Evolutionary conservation across 2,888 invertebrate genomes (phyloP).

Genomic region (Melitaea athalia): DNA sequence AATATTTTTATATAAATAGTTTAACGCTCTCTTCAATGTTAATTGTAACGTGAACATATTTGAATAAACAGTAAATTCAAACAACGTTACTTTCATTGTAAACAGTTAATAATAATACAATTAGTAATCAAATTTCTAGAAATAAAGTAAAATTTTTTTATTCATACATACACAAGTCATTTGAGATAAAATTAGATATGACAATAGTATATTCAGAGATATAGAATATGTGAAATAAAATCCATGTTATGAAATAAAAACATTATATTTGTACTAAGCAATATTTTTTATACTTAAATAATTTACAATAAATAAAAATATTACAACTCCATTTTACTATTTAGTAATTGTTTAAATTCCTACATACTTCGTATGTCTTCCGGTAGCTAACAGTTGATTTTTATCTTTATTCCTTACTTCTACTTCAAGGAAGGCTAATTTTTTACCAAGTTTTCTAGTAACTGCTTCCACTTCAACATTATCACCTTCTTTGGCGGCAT

Average conservation of each 20-base stretch:
- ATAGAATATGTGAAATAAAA: not conserved
- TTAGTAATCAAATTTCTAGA: too few species aligned
- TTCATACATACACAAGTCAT: too few species aligned
- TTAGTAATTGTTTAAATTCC: conserved; percentile 45
- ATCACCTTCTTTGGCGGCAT: conserved; percentile 89
- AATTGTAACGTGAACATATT: too few species aligned
- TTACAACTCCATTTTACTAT: not conserved
- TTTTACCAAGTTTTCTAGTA: conserved; percentile 89
- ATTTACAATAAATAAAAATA: not conserved
- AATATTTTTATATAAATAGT: too few species aligned
- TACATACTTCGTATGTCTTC: conserved; percentile 91
- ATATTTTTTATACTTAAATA: conserved; percentile 4
- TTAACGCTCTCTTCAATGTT: too few species aligned
- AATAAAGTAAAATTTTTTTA: too few species aligned
- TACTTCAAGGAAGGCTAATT: conserved; percentile 91
- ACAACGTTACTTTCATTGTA: too few species aligned
- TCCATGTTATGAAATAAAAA: not conserved
- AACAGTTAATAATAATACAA: too few species aligned
- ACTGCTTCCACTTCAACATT: conserved; percentile 89
- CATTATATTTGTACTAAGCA: not conserved
- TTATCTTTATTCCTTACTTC: conserved; percentile 89
- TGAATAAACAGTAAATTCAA: too few species aligned
- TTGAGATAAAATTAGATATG: not conserved
- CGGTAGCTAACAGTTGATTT: conserved; percentile 89
- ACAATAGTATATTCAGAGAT: not conserved